Conservation (phyloP, 2,888 invertebrate genomes). For the Phragmatobia fuliginosa region DNA sequence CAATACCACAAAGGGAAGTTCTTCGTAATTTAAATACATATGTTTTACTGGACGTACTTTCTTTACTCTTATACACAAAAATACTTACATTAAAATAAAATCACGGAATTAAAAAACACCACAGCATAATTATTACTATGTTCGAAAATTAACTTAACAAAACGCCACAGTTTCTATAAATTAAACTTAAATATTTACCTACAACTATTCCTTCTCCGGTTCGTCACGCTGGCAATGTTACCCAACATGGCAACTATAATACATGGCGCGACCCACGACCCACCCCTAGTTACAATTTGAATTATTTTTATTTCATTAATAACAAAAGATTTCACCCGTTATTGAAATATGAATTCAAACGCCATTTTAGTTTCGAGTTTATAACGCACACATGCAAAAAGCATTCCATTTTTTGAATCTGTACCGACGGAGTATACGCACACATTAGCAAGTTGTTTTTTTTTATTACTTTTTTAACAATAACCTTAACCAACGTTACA, state of each 20-base stretch:
- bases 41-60: no score
- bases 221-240: constrained; percentile 80
- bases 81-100: constrained; percentile 1
- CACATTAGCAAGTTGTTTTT: constrained; percentile 46
- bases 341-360: constrained; percentile 84
- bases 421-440: constrained; percentile 15
- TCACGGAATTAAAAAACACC: not conserved
- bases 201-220: constrained; percentile 52
- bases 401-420: constrained; percentile 35
- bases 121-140: not conserved
- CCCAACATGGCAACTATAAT: constrained; percentile 73
- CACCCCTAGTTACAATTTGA: constrained; percentile 71
- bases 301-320: constrained; percentile 84
- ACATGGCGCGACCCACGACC: constrained; percentile 61
- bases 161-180: constrained; percentile 18
- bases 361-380: constrained; percentile 72
- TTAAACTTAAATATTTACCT: constrained; percentile 37
- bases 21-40: no score
- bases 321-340: constrained; percentile 85
- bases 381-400: constrained; percentile 44
- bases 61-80: not conserved
- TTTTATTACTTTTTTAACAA: constrained; percentile 63
- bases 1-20: no score
- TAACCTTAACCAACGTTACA: constrained; percentile 68
- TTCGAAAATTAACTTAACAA: constrained; percentile 22